Evolutionary conservation across 2,888 invertebrate species (phyloP), one percentile per base, ranked within the genome.

Genomic region (Synergus itoensis): DNA sequence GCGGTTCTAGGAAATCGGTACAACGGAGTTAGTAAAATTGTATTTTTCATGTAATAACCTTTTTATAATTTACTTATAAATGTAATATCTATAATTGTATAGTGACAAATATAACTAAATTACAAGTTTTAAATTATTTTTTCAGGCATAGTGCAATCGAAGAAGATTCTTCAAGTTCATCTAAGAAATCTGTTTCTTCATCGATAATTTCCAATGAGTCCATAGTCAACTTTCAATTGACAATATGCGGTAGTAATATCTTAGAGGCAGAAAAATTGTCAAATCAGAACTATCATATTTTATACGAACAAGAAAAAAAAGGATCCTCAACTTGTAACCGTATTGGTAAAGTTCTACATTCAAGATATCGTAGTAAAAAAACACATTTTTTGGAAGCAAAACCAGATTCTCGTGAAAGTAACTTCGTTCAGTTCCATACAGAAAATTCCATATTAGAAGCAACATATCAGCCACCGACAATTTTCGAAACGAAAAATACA

Each of bases 61-160:
- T 28, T 28, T 28, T 28, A 28, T 28, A 28, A 28, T 28, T 28
- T 28, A 28, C 2, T 3, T 28, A 28, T 28, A 28, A 28, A 28
- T 3, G 28, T 28, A 28, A 28, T 45, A 45, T 45, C 11, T 45
- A 45, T 12, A 45, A 45, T 12, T 45, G 4, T 53, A 5, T 16
- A 14, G 16, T 16, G n/a, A 2, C 45, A 45, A 53, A 53, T 12
- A 12, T n/a, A 53, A 53, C 12, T 16, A 16, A 0, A 16, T 16
- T 16, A 16, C 11, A 16, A 57, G 2, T 57, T 18, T 57, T n/a
- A 5, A 57, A 45, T 79, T 79, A 36, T 79, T 57, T 41, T 91
- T 91, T 1, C 90, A 93, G 93, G 86, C 93, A 92, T 88, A 88
- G 91, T 63, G 93, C 93, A 36, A 91, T 93, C 79, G 93, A 93